Percentiles rank a stretch among this genome's conserved stretches.
phyloP scores from a whole-genome alignment of 2,888 invertebrate species.

The Nomada fucata region DNA sequence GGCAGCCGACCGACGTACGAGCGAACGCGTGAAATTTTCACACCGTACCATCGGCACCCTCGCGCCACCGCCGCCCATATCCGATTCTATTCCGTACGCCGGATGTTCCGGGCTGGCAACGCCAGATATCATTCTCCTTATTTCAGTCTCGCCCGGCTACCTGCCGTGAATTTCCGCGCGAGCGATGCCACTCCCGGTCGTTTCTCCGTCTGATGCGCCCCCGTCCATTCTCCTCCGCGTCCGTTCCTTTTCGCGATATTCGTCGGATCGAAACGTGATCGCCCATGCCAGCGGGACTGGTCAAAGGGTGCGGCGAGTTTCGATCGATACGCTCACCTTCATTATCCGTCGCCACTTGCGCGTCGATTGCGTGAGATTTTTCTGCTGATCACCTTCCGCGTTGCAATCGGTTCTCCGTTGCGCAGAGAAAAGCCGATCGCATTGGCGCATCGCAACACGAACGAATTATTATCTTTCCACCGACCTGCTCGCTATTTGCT shows the following conservation, averaged over 20 bases:
- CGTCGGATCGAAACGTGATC: constrained; percentile 23
- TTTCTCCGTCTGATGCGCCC: not conserved
- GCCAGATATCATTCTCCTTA: constrained; percentile 58
- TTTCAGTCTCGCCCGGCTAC: constrained; percentile 39
- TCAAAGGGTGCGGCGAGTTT: constrained; percentile 48
- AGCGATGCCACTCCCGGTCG: constrained; percentile 1
- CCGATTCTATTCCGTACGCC: constrained; percentile 54
- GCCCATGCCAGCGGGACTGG: not conserved
- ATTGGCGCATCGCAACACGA: constrained; percentile 41
- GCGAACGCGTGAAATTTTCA: constrained; percentile 74
- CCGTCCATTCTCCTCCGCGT: constrained; percentile 1
- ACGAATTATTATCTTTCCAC: constrained; percentile 63
- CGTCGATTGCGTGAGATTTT: constrained; percentile 71
- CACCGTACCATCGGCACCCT: constrained; percentile 56
- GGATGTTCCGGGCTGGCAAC: constrained; percentile 31
- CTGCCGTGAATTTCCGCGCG: constrained; percentile 47
- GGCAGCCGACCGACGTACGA: constrained; percentile 61
- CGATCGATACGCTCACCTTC: constrained; percentile 44
- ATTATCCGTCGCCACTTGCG: constrained; percentile 69
- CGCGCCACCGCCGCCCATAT: constrained; percentile 40
- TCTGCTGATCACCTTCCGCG: not conserved
- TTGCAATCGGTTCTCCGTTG: constrained; percentile 6
- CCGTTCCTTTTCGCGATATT: constrained; percentile 11
- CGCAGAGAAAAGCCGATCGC: constrained; percentile 69
- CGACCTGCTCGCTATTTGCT: constrained; percentile 27